These are phyloP conservation scores for Pseudopodoces humilis DNA, from an alignment of 2,113 vertebrate genomes.

Conservation along the genomic window DNA sequence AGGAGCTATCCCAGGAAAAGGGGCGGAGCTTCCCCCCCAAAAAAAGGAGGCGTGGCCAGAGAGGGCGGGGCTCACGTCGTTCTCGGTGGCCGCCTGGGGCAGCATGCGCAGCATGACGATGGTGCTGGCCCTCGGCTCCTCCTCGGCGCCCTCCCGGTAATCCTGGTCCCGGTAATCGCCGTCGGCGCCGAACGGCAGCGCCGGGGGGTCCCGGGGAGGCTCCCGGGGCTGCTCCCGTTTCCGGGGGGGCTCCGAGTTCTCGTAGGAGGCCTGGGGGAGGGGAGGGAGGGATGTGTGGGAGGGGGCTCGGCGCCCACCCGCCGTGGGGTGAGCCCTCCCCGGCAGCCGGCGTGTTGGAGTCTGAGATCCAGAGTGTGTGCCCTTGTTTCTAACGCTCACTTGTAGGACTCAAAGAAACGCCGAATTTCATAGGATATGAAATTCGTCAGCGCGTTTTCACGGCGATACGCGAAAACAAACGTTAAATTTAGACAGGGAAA, in stretches of 20 bases:
- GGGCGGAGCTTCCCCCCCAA: no score
- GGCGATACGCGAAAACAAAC: no score
- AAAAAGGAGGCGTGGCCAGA: no score
- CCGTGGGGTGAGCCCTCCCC: background rate
- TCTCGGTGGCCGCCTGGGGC: constrained; percentile 84
- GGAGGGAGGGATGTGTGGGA: background rate
- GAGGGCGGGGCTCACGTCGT: constrained; percentile 75
- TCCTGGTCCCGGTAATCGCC: constrained; percentile 88
- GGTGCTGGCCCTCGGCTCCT: constrained; percentile 88
- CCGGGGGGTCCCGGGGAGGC: background rate
- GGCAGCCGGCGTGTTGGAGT: no score
- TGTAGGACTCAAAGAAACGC: no score
- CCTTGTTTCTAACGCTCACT: no score
- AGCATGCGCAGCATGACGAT: constrained; percentile 74
- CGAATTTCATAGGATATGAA: no score
- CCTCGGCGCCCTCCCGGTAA: constrained; percentile 81
- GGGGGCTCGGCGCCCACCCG: background rate
- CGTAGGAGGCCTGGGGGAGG: background rate
- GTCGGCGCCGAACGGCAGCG: constrained; percentile 67
- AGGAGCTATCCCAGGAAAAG: no score
- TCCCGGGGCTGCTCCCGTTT: background rate
- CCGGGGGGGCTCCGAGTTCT: background rate
- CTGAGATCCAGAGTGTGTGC: no score
- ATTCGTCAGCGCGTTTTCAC: no score
- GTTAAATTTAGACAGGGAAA: no score